Conservation (phyloP, 2,113 vertebrate species). For the Ranitomeya imitator region DNA sequence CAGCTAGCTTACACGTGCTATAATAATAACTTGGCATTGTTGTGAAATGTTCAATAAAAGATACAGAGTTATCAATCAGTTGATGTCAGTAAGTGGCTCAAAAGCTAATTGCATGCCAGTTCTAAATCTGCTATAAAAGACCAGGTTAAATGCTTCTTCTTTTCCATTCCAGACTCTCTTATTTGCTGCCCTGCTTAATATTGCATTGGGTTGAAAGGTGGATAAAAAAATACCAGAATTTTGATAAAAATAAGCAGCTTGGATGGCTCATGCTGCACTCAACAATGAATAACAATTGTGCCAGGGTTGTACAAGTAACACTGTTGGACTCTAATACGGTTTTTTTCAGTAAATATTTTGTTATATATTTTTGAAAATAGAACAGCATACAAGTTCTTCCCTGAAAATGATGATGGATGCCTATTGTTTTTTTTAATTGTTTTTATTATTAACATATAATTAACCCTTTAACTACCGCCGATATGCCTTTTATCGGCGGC, state of each 20-base stretch:
- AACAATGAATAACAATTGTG: not conserved
- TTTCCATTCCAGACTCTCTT: slow-evolving; percentile 33
- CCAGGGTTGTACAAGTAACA: not conserved
- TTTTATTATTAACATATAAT: not conserved
- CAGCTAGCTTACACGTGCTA: not conserved
- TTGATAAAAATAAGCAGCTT: slow-evolving; percentile 5
- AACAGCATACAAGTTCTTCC: not conserved
- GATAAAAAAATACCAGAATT: not conserved
- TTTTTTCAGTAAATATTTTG: not conserved
- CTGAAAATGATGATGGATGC: not conserved
- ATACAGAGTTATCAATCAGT: slow-evolving; percentile 53
- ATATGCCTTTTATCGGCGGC: no score
- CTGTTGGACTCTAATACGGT: not conserved
- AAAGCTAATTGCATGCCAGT: slow-evolving; percentile 47
- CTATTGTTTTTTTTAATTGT: not conserved
- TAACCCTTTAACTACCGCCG: no score
- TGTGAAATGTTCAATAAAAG: slow-evolving; percentile 46
- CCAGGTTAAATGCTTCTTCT: slow-evolving; percentile 35
- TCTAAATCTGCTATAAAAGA: slow-evolving; percentile 40
- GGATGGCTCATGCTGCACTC: not conserved
- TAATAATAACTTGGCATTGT: slow-evolving; percentile 46
- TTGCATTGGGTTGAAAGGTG: slow-evolving; percentile 27
- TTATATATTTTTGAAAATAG: not conserved
- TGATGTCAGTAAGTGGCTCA: slow-evolving; percentile 48
- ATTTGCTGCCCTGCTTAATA: slow-evolving; percentile 29